Conservation (phyloP, 2,888 invertebrate genomes). For the Caenorhabditis sinica region DNA sequence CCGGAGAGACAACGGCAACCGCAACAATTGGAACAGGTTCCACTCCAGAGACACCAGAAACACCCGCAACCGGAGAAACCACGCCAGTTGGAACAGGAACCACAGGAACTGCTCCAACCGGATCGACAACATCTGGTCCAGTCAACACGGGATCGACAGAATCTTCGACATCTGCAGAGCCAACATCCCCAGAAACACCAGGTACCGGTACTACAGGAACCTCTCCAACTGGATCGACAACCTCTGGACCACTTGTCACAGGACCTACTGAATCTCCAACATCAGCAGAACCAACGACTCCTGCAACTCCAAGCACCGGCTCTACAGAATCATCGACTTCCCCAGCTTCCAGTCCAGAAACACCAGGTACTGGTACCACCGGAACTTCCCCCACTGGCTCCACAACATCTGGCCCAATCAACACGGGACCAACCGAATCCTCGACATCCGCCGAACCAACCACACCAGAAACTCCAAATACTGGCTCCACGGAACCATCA, state of each 20-base stretch:
- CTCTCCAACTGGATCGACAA: not conserved
- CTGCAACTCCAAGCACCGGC: not conserved
- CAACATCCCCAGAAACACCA: not conserved
- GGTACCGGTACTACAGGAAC: not conserved
- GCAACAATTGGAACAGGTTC: too few relatives aligned
- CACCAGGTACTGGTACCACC: conserved; percentile 12
- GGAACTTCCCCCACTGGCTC: not conserved
- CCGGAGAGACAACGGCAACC: not conserved
- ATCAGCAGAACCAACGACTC: not conserved
- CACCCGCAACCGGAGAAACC: not conserved
- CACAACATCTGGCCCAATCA: not conserved
- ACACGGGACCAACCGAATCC: not conserved
- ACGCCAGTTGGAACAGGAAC: not conserved
- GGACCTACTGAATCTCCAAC: not conserved
- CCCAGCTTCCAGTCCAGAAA: not conserved
- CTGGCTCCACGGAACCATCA: not conserved
- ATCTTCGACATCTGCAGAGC: not conserved
- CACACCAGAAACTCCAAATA: not conserved
- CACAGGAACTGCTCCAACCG: not conserved
- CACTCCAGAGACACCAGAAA: too few relatives aligned
- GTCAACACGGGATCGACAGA: not conserved
- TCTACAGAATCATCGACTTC: not conserved
- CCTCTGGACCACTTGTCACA: not conserved
- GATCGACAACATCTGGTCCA: not conserved
- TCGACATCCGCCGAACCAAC: not conserved